Evolutionary conservation across 2,113 vertebrate genomes (phyloP).

Genomic region (Dicentrarchus labrax): DNA sequence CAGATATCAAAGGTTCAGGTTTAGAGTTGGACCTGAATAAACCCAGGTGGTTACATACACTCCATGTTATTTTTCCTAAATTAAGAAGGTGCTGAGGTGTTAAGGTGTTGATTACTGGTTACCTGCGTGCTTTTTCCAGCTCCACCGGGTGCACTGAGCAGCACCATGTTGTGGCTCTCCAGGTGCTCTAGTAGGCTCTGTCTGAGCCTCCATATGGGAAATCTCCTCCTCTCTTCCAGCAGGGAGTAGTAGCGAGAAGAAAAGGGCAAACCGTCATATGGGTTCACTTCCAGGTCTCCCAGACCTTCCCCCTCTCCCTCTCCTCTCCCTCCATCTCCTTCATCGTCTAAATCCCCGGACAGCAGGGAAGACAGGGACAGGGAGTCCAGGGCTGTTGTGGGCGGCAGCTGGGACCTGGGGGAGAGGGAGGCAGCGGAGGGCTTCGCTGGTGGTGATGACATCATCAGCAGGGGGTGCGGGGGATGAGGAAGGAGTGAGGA

Average conservation of each 20-base stretch:
- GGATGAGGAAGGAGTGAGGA: background rate
- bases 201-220: slow-evolving; percentile 89
- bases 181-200: slow-evolving; percentile 90
- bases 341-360: slow-evolving; percentile 80
- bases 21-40: background rate
- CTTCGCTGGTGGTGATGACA: slow-evolving; percentile 68
- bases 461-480: slow-evolving; percentile 38
- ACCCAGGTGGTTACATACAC: background rate
- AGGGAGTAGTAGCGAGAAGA: slow-evolving; percentile 94
- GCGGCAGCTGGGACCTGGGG: background rate
- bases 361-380: slow-evolving; percentile 84
- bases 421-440: slow-evolving; percentile 1
- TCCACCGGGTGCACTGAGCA: slow-evolving; percentile 89
- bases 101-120: slow-evolving; percentile 14
- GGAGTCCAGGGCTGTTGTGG: slow-evolving; percentile 70
- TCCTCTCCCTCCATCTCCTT: slow-evolving; percentile 46
- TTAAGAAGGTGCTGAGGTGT: too few relatives aligned
- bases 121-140: slow-evolving; percentile 97
- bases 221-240: slow-evolving; percentile 85
- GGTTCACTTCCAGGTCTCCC: slow-evolving; percentile 93
- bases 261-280: slow-evolving; percentile 94
- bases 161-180: slow-evolving; percentile 87
- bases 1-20: background rate
- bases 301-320: slow-evolving; percentile 58
- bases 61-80: background rate